These are phyloP conservation scores for Rachycentron canadum DNA, from an alignment of 2,797 vertebrate genomes.

Conservation along the genomic window DNA sequence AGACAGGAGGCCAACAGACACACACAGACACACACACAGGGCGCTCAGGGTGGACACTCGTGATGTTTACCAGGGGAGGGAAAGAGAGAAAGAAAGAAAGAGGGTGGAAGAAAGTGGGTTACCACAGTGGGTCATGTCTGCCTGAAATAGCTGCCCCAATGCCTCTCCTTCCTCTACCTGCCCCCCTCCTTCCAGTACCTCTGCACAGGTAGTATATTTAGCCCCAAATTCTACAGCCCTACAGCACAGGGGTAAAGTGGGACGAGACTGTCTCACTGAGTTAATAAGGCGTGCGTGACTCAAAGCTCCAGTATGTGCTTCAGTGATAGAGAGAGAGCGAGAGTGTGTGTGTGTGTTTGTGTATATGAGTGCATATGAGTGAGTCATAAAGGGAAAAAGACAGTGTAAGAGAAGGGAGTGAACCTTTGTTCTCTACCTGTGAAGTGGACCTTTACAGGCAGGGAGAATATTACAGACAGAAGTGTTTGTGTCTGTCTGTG, in stretches of 20 bases:
- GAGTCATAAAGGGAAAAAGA: constrained; percentile 66
- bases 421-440: constrained; percentile 72
- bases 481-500: constrained; percentile 29
- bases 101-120: constrained; percentile 82
- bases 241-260: constrained; percentile 76
- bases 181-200: constrained; percentile 41
- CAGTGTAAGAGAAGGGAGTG: constrained; percentile 29
- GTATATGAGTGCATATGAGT: constrained; percentile 27
- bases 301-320: constrained; percentile 52
- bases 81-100: constrained; percentile 58
- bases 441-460: constrained; percentile 69
- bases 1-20: constrained; percentile 42
- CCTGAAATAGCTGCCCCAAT: constrained; percentile 80
- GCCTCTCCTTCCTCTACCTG: constrained; percentile 63
- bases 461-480: constrained; percentile 37
- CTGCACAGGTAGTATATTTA: constrained; percentile 80
- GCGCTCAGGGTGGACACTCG: constrained; percentile 63
- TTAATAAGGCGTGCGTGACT: constrained; percentile 71
- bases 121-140: constrained; percentile 80
- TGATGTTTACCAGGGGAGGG: constrained; percentile 48
- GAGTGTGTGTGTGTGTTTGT: constrained; percentile 25
- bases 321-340: constrained; percentile 13
- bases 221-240: constrained; percentile 75
- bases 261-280: constrained; percentile 72
- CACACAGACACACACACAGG: background rate